Base-by-base conservation (phyloP, 1,140 invertebrate species). In the Drosophila lacertosa region DNA sequence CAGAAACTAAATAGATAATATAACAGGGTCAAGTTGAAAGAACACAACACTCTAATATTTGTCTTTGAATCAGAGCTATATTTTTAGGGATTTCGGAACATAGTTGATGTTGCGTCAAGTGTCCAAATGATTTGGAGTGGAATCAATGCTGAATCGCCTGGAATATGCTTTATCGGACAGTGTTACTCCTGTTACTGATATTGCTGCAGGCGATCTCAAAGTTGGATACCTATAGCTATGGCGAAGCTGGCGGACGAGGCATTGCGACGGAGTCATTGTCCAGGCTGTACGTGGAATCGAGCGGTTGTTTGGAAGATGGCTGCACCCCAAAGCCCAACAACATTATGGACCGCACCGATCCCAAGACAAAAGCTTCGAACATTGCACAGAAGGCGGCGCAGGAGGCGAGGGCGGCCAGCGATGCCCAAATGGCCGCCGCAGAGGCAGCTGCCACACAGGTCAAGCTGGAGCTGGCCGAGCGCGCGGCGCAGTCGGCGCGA, bases 301-400 rank as follows among this genome's bases (percentile, higher is more conserved):
- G 24, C 15, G n/a, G 42, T 1, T 45, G 48, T 9, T 54, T 16
- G 11, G 22, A 13, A 16, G 39, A 39, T 6, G 40, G 39, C 20
- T 68, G 62, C 13, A 44, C 1, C 0, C 4, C n/a, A 2, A 50
- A 37, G 3, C 10, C 15, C 11, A 24, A 32, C 7, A n/a, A 3
- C 0, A 0, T 26, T n/a, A 2, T 71, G 24, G 42, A 29, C 6
- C 37, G 42, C 5, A 74, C 60, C 0, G 69, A 82, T 45, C 44
- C 78, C 9, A 90, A 89, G 54, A 26, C 90, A 24, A 92, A 92
- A 54, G 93, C 93, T 0, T 92, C 92, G 0, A 94, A 91, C 74
- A 94, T 95, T 67, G 94, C 94, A 0, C 93, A 94, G 62, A 94
- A 95, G 71, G 94, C 94, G 1, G 94, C 94, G 0, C 93, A 93